Base-by-base conservation (phyloP, 2,113 vertebrate species). In the Manacus vitellinus region DNA sequence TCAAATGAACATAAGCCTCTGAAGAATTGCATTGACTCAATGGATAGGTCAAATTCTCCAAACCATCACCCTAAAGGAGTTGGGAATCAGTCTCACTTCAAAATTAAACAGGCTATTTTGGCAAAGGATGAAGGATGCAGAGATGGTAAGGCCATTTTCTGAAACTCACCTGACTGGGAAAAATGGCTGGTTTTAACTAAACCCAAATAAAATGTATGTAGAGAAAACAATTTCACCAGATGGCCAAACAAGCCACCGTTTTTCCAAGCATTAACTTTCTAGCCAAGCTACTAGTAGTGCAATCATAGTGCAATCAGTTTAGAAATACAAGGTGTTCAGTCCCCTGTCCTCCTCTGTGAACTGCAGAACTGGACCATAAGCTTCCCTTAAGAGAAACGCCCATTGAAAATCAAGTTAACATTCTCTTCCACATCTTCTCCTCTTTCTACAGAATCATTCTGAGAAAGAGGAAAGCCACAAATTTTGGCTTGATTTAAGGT, bases 1-100 rank as follows among this genome's bases (percentile, higher is more conserved):
- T 94, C 85, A 96, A 93, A 90, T 35, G 90, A 96, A 88, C 63
- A 33, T 33, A 66, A 76, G 24, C 20, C 75, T 80, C 67, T 90
- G 68, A 88, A 96, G 90, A 68, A 88, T 2, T 73, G 51, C 6
- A 3, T 79, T 92, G 75, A 71, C 74, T 94, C 78, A 21, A 19
- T 14, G 47, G 43, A 95, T 51, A 79, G 85, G 88, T 93, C 88
- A 93, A 43, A 82, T 75, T 92, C 73, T 78, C 91, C 84, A 85
- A 89, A 68, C 61, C 56, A 58, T 35, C 59, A 80, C 9, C 73
- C 41, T 89, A 68, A 52, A 58, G 74, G 58, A 90, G 61, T 0
- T 76, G 49, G 47, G 71, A 95, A 82, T 72, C 71, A 88, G 75
- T 51, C 58, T 91, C 79, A 41, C 47, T 92, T 88, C 55, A 77